phyloP scores from a whole-genome alignment of 2,888 invertebrate species.

The Leptopilina syphax region DNA sequence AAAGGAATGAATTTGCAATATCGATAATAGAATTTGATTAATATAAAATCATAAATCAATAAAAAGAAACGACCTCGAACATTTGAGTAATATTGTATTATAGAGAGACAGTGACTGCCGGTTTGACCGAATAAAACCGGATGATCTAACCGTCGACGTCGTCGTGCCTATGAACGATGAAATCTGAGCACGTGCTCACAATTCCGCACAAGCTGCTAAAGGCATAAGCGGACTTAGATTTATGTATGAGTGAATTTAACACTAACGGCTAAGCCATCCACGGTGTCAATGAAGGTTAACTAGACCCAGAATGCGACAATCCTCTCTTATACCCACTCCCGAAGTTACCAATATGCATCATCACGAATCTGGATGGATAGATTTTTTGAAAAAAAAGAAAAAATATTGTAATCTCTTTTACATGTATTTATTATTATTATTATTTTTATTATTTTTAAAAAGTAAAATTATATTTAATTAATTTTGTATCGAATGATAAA shows the following conservation, averaged over 20 bases:
- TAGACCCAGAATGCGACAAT: constrained; percentile 76
- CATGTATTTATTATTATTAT: too few relatives aligned
- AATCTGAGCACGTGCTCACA: constrained; percentile 76
- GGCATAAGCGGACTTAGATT: constrained; percentile 74
- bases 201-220: constrained; percentile 68
- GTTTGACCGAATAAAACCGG: constrained; percentile 60
- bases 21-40: constrained; percentile 7
- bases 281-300: constrained; percentile 76
- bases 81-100: background rate
- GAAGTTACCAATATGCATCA: constrained; percentile 65
- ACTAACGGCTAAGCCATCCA: constrained; percentile 76
- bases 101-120: constrained; percentile 1
- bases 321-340: constrained; percentile 61
- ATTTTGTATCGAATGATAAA: too few relatives aligned
- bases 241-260: constrained; percentile 75
- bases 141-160: constrained; percentile 72
- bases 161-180: constrained; percentile 65
- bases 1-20: background rate
- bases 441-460: too few relatives aligned
- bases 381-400: too few relatives aligned
- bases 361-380: constrained; percentile 50
- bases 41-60: constrained; percentile 3
- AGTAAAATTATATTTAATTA: too few relatives aligned
- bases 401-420: too few relatives aligned
- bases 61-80: constrained; percentile 24